Base-by-base conservation (phyloP, 1,140 invertebrate species). In the Penaeus chinensis region DNA sequence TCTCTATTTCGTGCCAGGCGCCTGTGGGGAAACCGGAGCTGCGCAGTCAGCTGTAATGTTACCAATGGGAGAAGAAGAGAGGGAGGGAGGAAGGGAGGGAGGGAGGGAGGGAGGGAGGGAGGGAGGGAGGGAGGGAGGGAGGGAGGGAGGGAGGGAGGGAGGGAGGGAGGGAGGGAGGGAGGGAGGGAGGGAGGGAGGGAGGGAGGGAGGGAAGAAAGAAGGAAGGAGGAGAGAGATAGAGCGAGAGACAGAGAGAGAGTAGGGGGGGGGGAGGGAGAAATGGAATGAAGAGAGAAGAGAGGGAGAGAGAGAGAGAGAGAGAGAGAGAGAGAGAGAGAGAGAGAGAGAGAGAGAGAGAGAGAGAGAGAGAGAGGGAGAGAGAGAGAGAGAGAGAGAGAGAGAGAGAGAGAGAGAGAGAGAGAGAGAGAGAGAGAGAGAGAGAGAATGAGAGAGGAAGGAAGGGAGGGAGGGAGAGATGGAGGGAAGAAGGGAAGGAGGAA, bases 301-400 rank as follows among this genome's bases (percentile, higher is more conserved):
- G 54, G 27, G 79, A 81, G 79, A 81, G 79, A 81, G 79, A 61
- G 79, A 81, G 54, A 62, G 79, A 81, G 54, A 62, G 54, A 81
- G 79, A 62, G 54, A 62, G 79, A 62, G 54, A 81, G 79, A 63
- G 79, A 61, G 47, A 61, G 22, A 61, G 79, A n/a, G 5, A 5
- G 37, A 5, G 5, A 5, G 37, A 74, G n/a, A 20, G 71, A 18
- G n/a, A 24, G 71, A 18, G 16, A 5, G 5, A 5, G 2, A 5
- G 16, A 18, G n/a, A 5, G 16, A 18, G 71, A 24, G n/a, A 24
- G 71, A 74, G 71, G 18, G 71, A 5, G n/a, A 74, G 71, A 18
- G 71, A 24, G 71, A 18, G 16, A 74, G 16, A 18, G 5, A 5
- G 71, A 18, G 16, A 5, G 16, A 10, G 16, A 18, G 24, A 24